phyloP scores from a whole-genome alignment of 2,888 invertebrate species.

The Rutpela maculata region DNA sequence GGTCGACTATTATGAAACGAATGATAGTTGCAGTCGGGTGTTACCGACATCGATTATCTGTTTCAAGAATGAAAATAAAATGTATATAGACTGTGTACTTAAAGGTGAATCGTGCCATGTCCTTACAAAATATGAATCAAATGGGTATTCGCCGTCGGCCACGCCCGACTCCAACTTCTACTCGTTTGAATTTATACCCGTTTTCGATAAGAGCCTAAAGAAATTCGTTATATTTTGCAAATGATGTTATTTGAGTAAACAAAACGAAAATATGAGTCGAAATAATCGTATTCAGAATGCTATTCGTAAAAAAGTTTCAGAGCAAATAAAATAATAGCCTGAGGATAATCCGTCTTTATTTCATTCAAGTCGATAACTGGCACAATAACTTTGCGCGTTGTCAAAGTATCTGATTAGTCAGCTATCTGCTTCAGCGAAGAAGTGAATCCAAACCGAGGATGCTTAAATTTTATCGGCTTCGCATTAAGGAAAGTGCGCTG shows the following conservation, averaged over 20 bases:
- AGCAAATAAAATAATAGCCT: slow-evolving; percentile 2
- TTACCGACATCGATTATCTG: too few species aligned
- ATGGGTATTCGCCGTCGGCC: too few species aligned
- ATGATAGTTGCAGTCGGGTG: too few species aligned
- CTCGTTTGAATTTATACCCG: too few species aligned
- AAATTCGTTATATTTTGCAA: not conserved
- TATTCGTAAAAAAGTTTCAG: not conserved
- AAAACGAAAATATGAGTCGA: not conserved
- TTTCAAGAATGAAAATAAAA: too few species aligned
- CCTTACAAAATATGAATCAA: too few species aligned
- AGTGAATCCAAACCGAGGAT: not conserved
- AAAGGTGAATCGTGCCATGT: too few species aligned
- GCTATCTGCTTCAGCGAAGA: not conserved
- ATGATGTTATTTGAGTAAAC: not conserved
- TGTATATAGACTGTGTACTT: too few species aligned
- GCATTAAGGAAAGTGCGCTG: not conserved
- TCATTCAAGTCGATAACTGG: not conserved
- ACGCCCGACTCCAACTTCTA: too few species aligned
- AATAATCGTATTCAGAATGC: not conserved
- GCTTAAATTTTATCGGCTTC: slow-evolving; percentile 20
- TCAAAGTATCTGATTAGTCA: not conserved
- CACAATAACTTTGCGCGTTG: not conserved
- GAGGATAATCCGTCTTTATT: not conserved
- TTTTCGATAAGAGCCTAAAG: not conserved
- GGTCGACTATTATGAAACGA: too few species aligned